Percentiles rank a stretch among this genome's conserved stretches.
These are phyloP conservation scores for Actinia tenebrosa DNA, from an alignment of 64 coral and sea anemone genomes.

Conservation along the genomic window DNA sequence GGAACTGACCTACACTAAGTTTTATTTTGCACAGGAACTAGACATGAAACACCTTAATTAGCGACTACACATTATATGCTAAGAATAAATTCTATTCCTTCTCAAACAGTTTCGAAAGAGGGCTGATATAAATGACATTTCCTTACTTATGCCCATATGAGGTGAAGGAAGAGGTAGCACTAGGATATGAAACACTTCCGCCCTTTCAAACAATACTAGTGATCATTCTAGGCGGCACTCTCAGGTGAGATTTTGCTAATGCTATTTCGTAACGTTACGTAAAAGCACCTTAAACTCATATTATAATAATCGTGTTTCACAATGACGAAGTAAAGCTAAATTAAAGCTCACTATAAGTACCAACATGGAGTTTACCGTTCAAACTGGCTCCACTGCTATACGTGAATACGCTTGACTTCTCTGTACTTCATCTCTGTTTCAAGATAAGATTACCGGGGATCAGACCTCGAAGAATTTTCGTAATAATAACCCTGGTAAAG, in stretches of 20 bases:
- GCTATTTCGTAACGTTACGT: too few relatives aligned
- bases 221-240: too few relatives aligned
- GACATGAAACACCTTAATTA: too few relatives aligned
- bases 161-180: neutral
- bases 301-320: too few relatives aligned
- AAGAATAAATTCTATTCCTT: neutral
- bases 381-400: too few relatives aligned
- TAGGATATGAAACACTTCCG: neutral
- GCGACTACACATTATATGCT: neutral
- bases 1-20: neutral
- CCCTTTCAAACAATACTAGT: too few relatives aligned
- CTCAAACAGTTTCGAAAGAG: conserved; percentile 2
- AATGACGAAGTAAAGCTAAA: too few relatives aligned
- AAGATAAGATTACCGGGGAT: neutral
- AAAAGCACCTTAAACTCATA: too few relatives aligned
- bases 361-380: too few relatives aligned
- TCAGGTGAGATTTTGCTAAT: too few relatives aligned
- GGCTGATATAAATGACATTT: neutral
- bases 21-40: neutral
- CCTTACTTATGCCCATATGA: neutral
- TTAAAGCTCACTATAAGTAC: too few relatives aligned
- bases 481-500: neutral
- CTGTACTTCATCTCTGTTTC: neutral
- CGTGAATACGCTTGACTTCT: neutral
- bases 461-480: neutral